A percentile compares a stretch with the other conserved stretches of the same genome.
Evolutionary conservation across 2,888 invertebrate genomes (phyloP).

Genomic region (Tipula vernalis): DNA sequence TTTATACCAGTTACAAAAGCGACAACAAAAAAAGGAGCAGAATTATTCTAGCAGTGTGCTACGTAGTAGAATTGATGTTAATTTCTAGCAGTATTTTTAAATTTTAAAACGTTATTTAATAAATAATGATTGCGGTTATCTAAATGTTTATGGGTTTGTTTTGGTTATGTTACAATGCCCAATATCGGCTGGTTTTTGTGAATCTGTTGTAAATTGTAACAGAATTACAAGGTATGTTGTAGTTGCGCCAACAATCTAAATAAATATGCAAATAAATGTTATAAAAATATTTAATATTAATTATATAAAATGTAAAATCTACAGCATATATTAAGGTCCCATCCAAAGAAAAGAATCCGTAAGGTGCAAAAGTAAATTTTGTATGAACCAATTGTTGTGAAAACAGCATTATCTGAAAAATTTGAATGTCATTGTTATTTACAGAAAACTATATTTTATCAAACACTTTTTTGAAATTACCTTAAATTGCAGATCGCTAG

Average conservation of each 20-base stretch:
- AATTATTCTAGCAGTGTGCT: not conserved
- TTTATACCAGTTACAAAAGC: not conserved
- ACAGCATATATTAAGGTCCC: slow-evolving; percentile 9
- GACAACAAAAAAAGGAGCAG: not conserved
- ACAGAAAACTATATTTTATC: too few relatives aligned
- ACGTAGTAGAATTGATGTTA: not conserved
- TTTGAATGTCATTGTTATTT: too few relatives aligned
- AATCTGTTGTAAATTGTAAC: not conserved
- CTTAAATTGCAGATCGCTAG: not conserved
- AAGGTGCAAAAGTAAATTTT: not conserved
- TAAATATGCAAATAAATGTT: not conserved
- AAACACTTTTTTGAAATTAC: not conserved
- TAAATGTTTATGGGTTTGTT: not conserved
- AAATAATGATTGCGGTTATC: too few relatives aligned
- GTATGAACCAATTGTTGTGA: not conserved
- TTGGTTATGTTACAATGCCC: not conserved
- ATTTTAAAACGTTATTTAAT: not conserved
- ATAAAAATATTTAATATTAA: not conserved
- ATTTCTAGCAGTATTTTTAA: not conserved
- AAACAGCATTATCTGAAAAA: not conserved
- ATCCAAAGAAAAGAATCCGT: not conserved
- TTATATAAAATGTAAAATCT: not conserved
- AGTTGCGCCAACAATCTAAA: slow-evolving; percentile 1
- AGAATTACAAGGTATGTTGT: slow-evolving; percentile 11
- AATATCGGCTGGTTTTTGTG: not conserved